Percentiles rank a stretch among this genome's conserved stretches.
These are phyloP conservation scores for Neopipo cinnamomea DNA, from an alignment of 2,113 vertebrate genomes.

Conservation along the genomic window DNA sequence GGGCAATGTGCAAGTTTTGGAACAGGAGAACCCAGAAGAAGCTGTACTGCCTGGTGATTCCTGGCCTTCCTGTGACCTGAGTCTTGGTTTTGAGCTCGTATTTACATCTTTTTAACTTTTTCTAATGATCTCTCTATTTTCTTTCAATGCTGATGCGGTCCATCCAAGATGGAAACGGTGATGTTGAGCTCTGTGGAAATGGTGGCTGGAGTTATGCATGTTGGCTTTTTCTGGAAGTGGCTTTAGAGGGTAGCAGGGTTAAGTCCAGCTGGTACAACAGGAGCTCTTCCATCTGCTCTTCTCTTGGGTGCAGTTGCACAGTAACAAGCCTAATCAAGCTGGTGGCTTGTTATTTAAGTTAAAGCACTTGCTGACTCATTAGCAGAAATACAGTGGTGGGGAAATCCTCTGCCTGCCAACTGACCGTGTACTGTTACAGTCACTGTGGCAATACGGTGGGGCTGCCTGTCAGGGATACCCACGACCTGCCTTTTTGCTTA, in stretches of 20 bases:
- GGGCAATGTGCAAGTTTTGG: not conserved
- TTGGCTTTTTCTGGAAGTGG: not conserved
- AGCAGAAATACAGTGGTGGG: not conserved
- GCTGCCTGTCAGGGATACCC: not conserved
- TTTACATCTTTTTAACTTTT: not conserved
- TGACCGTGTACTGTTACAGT: not conserved
- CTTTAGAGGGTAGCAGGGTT: not conserved
- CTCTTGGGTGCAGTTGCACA: not conserved
- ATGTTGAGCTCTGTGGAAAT: not conserved
- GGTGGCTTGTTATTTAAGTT: not conserved
- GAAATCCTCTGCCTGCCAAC: not conserved
- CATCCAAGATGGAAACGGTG: accelerated
- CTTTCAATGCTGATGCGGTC: not conserved
- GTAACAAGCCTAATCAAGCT: not conserved
- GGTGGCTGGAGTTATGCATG: not conserved
- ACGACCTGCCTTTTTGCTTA: not conserved
- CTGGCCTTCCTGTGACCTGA: not conserved
- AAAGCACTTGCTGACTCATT: constrained; percentile 22
- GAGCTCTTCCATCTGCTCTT: constrained; percentile 16
- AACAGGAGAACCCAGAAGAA: not conserved
- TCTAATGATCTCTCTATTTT: not conserved
- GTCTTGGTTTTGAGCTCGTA: not conserved
- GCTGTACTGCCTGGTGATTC: not conserved
- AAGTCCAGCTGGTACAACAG: not conserved
- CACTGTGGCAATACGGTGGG: not conserved